Evolutionary conservation across 2,888 invertebrate genomes (phyloP).

Genomic region (Caenorhabditis panamensis): DNA sequence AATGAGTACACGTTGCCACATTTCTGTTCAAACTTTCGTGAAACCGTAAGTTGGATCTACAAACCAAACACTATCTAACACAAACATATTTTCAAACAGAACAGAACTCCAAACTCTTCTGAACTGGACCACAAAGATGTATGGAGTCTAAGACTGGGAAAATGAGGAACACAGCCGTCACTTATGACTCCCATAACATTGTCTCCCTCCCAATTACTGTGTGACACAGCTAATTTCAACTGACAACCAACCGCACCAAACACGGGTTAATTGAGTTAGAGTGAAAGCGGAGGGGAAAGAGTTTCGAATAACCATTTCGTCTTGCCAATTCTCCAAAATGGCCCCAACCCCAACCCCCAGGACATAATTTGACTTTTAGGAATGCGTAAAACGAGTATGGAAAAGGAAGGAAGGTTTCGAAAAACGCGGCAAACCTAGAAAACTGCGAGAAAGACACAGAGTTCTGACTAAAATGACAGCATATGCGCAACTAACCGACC

Average conservation of each 20-base stretch:
- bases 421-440: slow-evolving; percentile 12
- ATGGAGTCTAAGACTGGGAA: no score
- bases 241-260: slow-evolving; percentile 42
- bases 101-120: no score
- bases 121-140: no score
- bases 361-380: slow-evolving; percentile 17
- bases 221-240: slow-evolving; percentile 46
- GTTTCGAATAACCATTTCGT: slow-evolving; percentile 36
- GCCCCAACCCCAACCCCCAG: background rate
- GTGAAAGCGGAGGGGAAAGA: background rate
- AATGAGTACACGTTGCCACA: no score
- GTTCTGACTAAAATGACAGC: slow-evolving; percentile 50
- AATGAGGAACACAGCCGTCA: background rate
- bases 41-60: no score
- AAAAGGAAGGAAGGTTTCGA: background rate
- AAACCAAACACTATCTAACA: no score
- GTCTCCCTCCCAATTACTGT: slow-evolving; percentile 10
- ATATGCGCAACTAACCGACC: slow-evolving; percentile 51
- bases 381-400: slow-evolving; percentile 4
- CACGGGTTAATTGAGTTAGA: slow-evolving; percentile 45
- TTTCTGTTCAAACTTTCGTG: no score
- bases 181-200: background rate
- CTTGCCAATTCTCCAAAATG: background rate
- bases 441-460: slow-evolving; percentile 14
- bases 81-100: no score